Percentiles rank a stretch among this genome's conserved stretches.
phyloP scores from a whole-genome alignment of 2,888 invertebrate genomes.

The Parnassius smintheus region DNA sequence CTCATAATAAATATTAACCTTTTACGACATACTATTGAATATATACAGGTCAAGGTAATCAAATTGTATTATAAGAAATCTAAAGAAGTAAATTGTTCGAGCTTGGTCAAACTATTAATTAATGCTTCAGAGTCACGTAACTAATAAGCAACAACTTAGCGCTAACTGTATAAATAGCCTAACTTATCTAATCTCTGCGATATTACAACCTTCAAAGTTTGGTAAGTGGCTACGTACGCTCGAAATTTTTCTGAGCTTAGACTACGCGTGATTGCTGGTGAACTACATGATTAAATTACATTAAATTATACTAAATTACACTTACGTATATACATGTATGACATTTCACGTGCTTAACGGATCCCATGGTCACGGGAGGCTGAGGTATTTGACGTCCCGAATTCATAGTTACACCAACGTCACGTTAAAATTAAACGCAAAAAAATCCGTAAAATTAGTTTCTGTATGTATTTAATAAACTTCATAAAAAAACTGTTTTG shows the following conservation, averaged over 20 bases:
- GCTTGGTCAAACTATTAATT: conserved; percentile 36
- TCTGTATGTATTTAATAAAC: no score
- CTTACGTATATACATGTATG: background rate
- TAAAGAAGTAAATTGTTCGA: background rate
- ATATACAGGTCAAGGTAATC: background rate
- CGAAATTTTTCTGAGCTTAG: conserved; percentile 14
- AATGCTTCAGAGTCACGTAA: conserved; percentile 43
- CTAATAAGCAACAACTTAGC: conserved; percentile 46
- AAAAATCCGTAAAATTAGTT: no score
- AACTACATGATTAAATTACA: background rate
- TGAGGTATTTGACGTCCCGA: no score
- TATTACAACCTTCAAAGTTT: conserved; percentile 52
- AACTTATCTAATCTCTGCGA: conserved; percentile 65
- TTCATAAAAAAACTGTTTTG: no score
- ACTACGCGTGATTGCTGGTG: background rate
- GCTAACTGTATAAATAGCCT: conserved; percentile 52
- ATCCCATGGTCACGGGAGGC: no score
- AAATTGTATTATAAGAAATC: background rate
- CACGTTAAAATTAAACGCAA: no score
- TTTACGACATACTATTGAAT: no score
- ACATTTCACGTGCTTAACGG: background rate
- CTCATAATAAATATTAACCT: no score
- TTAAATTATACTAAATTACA: background rate
- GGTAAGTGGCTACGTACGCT: conserved; percentile 20
- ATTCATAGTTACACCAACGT: no score